Percentiles rank a stretch among this genome's conserved stretches.
phyloP scores from a whole-genome alignment of 2,888 invertebrate species.

The Heterodera filipjevi region DNA sequence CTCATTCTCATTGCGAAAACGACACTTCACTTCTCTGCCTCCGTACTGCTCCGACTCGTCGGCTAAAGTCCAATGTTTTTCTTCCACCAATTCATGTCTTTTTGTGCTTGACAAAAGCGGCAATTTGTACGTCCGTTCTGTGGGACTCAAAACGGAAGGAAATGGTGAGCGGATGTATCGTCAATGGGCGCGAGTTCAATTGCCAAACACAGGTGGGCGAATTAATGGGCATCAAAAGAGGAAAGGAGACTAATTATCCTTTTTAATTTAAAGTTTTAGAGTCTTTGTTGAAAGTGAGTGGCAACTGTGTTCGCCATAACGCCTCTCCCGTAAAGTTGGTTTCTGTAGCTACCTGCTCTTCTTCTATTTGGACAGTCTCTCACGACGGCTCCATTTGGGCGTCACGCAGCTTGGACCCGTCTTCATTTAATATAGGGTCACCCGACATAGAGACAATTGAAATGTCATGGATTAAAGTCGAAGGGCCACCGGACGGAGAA shows the following conservation, averaged over 20 bases:
- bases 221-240: background rate
- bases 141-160: background rate
- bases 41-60: conserved; percentile 17
- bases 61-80: conserved; percentile 10
- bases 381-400: conserved; percentile 36
- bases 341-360: conserved; percentile 43
- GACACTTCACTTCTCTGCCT: conserved; percentile 43
- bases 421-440: conserved; percentile 25
- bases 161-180: background rate
- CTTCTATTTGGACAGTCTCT: conserved; percentile 40
- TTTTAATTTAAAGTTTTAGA: background rate
- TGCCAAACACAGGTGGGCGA: background rate
- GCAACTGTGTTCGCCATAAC: background rate
- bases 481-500: conserved; percentile 27
- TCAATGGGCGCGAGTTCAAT: background rate
- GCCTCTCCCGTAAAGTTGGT: background rate
- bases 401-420: background rate
- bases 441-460: background rate
- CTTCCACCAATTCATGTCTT: conserved; percentile 28
- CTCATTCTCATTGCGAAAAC: conserved; percentile 34
- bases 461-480: conserved; percentile 20
- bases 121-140: conserved; percentile 4
- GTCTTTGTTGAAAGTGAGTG: background rate
- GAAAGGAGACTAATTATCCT: too few relatives aligned
- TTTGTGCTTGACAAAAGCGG: conserved; percentile 36